Conservation (phyloP, 2,113 vertebrate species). For the Cyprinodon variegatus region DNA sequence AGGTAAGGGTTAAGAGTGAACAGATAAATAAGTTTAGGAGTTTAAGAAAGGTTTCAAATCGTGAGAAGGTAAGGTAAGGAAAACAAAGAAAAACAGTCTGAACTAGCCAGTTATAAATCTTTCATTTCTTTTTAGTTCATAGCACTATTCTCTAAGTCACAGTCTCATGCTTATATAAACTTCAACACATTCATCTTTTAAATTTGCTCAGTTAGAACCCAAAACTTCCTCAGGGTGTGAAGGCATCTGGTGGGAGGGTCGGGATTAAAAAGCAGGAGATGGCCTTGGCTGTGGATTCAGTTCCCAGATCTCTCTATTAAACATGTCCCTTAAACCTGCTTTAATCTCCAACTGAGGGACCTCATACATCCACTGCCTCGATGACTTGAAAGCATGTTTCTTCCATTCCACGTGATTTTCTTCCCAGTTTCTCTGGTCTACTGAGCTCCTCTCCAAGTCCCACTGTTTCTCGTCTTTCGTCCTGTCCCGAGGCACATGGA, state of each 20-base stretch:
- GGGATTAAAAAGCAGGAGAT: conserved; percentile 56
- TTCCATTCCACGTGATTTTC: conserved; percentile 32
- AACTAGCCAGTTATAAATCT: conserved; percentile 69
- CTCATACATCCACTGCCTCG: conserved; percentile 72
- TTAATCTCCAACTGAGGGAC: conserved; percentile 34
- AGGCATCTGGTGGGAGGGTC: conserved; percentile 77
- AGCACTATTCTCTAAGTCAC: conserved; percentile 23
- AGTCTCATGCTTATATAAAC: conserved; percentile 51
- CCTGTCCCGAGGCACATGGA: conserved; percentile 72
- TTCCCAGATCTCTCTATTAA: conserved; percentile 17
- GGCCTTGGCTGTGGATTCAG: conserved; percentile 45
- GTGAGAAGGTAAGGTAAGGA: conserved; percentile 43
- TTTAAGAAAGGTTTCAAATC: conserved; percentile 56
- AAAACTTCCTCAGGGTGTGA: conserved; percentile 61
- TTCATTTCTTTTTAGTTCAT: conserved; percentile 32
- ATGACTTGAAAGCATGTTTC: conserved; percentile 62
- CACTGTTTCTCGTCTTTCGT: conserved; percentile 41
- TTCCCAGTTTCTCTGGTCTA: conserved; percentile 49
- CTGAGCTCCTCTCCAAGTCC: conserved; percentile 32
- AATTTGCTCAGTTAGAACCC: conserved; percentile 39
- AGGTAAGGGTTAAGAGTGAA: conserved; percentile 53
- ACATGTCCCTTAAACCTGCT: conserved; percentile 28
- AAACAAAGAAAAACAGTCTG: conserved; percentile 55
- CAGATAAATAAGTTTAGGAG: conserved; percentile 53
- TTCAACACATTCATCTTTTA: conserved; percentile 31